Conservation (phyloP, 2,113 vertebrate genomes). For the Prunella fulvescens region DNA sequence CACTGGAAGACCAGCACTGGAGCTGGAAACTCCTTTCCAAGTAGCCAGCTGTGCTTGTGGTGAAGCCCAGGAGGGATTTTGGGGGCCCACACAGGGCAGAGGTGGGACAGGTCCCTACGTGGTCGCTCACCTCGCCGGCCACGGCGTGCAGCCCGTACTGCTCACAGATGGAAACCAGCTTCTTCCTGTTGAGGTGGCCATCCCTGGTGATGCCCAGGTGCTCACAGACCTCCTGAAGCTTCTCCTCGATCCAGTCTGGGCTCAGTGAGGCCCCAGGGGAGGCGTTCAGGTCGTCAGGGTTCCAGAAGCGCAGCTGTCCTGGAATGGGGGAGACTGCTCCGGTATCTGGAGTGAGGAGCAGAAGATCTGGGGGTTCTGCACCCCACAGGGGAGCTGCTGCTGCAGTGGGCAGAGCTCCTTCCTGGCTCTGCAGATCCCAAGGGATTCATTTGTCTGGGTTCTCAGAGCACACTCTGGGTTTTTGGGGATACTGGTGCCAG, state of each 20-base stretch:
- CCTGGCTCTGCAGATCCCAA: background rate
- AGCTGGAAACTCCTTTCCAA: background rate
- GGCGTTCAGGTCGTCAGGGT: conserved; percentile 86
- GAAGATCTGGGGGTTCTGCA: background rate
- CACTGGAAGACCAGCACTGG: accelerated
- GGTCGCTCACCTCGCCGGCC: conserved; percentile 58
- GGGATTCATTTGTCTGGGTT: background rate
- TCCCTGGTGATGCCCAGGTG: conserved; percentile 81
- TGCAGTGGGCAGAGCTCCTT: background rate
- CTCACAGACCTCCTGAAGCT: conserved; percentile 82
- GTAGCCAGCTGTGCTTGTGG: accelerated
- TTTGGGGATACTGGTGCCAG: background rate
- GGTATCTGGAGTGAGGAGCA: background rate
- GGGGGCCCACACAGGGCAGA: accelerated
- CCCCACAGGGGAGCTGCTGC: background rate
- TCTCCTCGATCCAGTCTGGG: conserved; percentile 80
- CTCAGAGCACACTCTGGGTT: background rate
- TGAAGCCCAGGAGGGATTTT: background rate
- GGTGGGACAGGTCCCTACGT: accelerated
- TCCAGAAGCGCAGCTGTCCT: conserved; percentile 96
- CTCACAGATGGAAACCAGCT: conserved; percentile 83
- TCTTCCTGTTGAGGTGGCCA: conserved; percentile 74
- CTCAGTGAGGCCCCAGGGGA: conserved; percentile 68
- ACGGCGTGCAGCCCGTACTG: conserved; percentile 73
- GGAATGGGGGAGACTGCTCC: background rate